Evolutionary conservation across 2,113 vertebrate species (phyloP), one percentile per base, ranked within the genome.

Genomic region (Ictalurus punctatus): DNA sequence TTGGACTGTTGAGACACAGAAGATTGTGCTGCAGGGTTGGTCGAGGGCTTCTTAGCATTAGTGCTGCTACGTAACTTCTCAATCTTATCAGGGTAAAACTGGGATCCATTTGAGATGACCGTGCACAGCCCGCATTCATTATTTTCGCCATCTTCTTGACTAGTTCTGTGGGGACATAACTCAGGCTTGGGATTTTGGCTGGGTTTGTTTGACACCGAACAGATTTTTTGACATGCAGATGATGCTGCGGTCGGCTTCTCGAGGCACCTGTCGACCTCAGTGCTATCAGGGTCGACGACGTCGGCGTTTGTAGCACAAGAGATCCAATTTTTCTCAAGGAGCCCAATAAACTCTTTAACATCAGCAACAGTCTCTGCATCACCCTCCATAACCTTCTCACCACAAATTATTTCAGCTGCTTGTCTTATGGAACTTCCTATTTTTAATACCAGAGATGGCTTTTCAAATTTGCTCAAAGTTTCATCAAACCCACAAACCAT

Each of bases 401-500:
- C 65, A 21, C n/a, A 61, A 44, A 83, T 17, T 10, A 88, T 61
- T 88, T 88, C 80, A 48, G 67, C 80, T 34, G 87, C 81, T 83
- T 88, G 79, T 59, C 87, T 71, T 59, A 83, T 10, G 4, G 79
- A 58, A 73, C n/a, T 59, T 34, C 52, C 79, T 0, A 88, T 83
- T 71, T 73, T 83, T 10, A 83, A 7, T 2, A 25, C 59, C 80
- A 88, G 17, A 61, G 80, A 88, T 14, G 80, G 65, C 3, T 17
- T 61, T 71, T 73, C 25, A 44, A 59, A 48, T 83, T 71, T 83
- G 21, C 25, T 83, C 17, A 71, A 83, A 19, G 65, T 73, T 59
- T 88, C 80, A 30, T 83, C 87, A 71, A 88, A 83, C 21, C 80
- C 87, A 83, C 87, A 30, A 58, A 88, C 37, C n/a, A 74, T 61